Base-by-base conservation (phyloP, 2,888 invertebrate species). In the Troides helena region DNA sequence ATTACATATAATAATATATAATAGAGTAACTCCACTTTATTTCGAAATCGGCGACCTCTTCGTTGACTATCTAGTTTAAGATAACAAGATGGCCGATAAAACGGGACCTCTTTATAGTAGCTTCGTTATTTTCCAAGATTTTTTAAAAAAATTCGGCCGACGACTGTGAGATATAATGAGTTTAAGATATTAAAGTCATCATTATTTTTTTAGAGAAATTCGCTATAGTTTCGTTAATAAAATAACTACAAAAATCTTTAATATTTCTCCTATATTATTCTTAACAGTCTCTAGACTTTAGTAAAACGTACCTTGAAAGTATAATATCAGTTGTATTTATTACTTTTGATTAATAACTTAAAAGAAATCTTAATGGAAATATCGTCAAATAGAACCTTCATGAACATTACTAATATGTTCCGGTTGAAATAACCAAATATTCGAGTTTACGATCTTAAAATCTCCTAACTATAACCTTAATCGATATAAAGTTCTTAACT, bases 71-170 rank as follows among this genome's bases (percentile, higher is more conserved):
- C 62, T 43, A 62, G 56, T 62, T 61, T 62, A 57, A 57, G 43
- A 62, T 67, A 57, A 67, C 67, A 43, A 62, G 62, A 62, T 62
- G n/a, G 43, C 23, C 39, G 39, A 62, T 67, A n/a, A 62, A 43
- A 62, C 57, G 39, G 43, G 39, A 25, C 17, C 25, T 57, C 57
- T 23, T 56, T 67, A 43, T 21, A 59, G 23, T 58, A 36, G 25
- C 59, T 60, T 60, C 30, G 66, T 60, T 66, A 50, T 50, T 66
- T 60, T 66, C 43, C 50, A 59, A 58, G 43, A 58, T 58, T 65
- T 59, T 65, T 12, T 46, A 21, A 17, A 57, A 23, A 57, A 57
- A 46, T 58, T 65, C 36, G 30, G 59, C 36, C 30, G 14, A 30
- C 30, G 58, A 53, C 53, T n/a, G 6, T 18, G 6, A 7, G 53